Evolutionary conservation across 2,797 vertebrate species (phyloP), one percentile per base, ranked within the genome.

Genomic region (Gouania willdenowi): DNA sequence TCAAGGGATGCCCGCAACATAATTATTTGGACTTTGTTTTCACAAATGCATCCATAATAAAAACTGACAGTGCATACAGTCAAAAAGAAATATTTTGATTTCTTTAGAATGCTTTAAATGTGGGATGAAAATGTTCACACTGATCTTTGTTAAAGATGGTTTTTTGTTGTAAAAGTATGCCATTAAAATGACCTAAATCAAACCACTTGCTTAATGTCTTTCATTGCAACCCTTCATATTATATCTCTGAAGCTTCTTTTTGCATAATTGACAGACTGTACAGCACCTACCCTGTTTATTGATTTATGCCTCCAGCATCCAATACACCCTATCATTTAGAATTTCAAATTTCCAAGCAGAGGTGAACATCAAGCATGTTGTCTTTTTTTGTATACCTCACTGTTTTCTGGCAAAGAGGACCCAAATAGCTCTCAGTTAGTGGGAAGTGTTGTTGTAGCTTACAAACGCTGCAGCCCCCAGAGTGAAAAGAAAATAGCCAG

Each of bases 401-500:
- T 35, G 39, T 26, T 22, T 23, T 30, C 42, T 19, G 34, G 11
- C 7, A n/a, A 33, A 16, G 11, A 1, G 4, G 19, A 49, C 48
- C 45, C 23, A 3, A 42, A 30, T 26, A 43, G 49, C 46, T 33
- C 28, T 61, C 29, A 10, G 46, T 62, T 37, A 15, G 36, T 54
- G 36, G 67, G 71, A 86, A 76, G 53, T 62, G 60, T 80, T 71
- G 63, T 71, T 64, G 86, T 62, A 54, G 61, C 65, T 34, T 51
- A 28, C 30, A 41, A 77, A 44, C 40, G 58, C 38, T 19, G 29
- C 47, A 51, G 31, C 41, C 28, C 41, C 22, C 19, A 32, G 33
- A 62, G 49, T 41, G 60, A 66, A 65, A 15, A 68, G 42, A 85
- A 85, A 86, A 87, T 60, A 72, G 69, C 62, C 47, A 56, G 64